A percentile compares a stretch with the other conserved stretches of the same genome.
Conservation (phyloP, 1,140 invertebrate genomes). For the Drosophila repleta region DNA sequence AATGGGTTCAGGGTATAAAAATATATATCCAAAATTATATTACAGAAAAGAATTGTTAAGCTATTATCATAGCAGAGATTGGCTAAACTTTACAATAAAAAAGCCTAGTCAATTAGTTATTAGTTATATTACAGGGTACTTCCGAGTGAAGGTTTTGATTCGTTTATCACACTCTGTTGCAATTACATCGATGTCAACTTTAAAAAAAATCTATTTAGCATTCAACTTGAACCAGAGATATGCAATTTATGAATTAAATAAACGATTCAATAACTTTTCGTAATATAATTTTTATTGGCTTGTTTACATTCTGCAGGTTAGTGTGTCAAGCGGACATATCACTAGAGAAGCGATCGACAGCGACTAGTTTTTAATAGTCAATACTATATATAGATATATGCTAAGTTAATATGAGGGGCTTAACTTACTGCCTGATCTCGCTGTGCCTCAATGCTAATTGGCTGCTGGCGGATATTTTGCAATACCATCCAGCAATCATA, state of each 20-base stretch:
- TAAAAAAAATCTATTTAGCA: neutral
- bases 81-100: no score
- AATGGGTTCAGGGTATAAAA: no score
- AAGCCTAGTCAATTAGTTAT: no score
- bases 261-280: neutral
- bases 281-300: neutral
- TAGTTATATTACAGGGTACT: no score
- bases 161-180: slow-evolving; percentile 2
- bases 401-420: slow-evolving; percentile 3
- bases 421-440: slow-evolving; percentile 19
- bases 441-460: slow-evolving; percentile 23
- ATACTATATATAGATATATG: neutral
- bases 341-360: no score
- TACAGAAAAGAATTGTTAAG: no score
- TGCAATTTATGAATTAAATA: slow-evolving; percentile 43
- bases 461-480: neutral
- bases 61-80: no score
- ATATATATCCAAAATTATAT: no score
- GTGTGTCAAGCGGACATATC: slow-evolving; percentile 8
- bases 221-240: slow-evolving; percentile 32
- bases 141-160: neutral
- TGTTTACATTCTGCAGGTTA: slow-evolving; percentile 1
- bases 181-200: neutral
- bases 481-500: slow-evolving; percentile 15
- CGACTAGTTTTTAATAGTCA: neutral